Evolutionary conservation across 1,140 invertebrate species (phyloP), one percentile per base, ranked within the genome.

Genomic region (Leptoteleia sp.): DNA sequence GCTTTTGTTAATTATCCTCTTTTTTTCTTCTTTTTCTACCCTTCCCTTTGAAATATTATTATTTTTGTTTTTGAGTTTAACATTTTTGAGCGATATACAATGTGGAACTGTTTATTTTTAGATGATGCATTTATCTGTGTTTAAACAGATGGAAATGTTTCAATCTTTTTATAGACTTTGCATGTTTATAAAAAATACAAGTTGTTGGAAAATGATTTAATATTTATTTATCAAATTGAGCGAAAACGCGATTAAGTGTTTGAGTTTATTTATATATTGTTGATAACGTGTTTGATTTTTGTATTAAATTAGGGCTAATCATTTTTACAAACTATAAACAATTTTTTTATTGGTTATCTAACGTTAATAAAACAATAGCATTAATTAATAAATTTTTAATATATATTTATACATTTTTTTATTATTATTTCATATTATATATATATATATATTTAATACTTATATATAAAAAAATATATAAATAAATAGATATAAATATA

Each of bases 161-260:
- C 11, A 9, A 12, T 43, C 38, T 54, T 67, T 45, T 67, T 67
- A 54, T 65, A 47, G 43, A 22, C 16, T 17, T 16, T 16, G 35
- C 35, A 52, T 37, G 16, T 45, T 59, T 45, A 59, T 45, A 59
- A 45, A 59, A 45, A 59, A 59, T 45, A 6, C 15, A 1, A 17
- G 12, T 31, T 27, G 4, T 35, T 37, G n/a, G 17, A 22, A 17
- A 22, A 35, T 47, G 37, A 47, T 38, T 59, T 50, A 42, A 52
- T 25, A 8, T 48, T 29, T 55, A 47, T 47, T 16, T 31, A 25
- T 19, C 8, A 31, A 59, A 70, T 59, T 59, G 65, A 70, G 65
- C 50, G 65, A 50, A 64, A 64, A 40, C 50, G 17, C 12, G 17
- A 35, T 43, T 57, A 40, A 52, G 31, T 52, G 48, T 13, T 50